These are phyloP conservation scores for Picathartes gymnocephalus DNA, from an alignment of 2,113 vertebrate genomes.

Conservation along the genomic window DNA sequence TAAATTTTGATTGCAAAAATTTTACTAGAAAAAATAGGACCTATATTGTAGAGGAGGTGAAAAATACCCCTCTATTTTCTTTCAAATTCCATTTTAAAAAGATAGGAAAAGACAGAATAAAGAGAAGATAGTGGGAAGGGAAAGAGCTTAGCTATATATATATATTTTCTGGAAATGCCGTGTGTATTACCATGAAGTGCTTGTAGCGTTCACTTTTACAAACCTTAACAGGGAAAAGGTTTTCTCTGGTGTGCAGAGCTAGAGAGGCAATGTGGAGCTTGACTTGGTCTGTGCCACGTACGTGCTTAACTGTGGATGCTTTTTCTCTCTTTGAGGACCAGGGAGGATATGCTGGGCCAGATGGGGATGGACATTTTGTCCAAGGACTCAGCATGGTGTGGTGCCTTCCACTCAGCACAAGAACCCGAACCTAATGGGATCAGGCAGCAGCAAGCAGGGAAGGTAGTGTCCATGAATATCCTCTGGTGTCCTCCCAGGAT, in stretches of 20 bases:
- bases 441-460: background rate
- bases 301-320: background rate
- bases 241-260: background rate
- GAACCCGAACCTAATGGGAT: no score
- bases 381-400: background rate
- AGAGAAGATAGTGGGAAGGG: background rate
- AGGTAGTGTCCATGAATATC: background rate
- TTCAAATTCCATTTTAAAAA: background rate
- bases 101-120: background rate
- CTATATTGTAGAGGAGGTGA: background rate
- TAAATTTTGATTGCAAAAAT: background rate
- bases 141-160: background rate
- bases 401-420: background rate
- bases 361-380: rapidly evolving
- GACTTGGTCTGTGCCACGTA: background rate
- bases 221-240: background rate
- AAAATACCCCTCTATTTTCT: background rate
- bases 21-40: background rate
- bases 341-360: background rate
- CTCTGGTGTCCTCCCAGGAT: background rate
- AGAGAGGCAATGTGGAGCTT: background rate
- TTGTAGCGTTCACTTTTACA: background rate
- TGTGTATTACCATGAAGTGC: background rate
- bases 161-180: background rate
- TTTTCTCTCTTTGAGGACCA: background rate